Evolutionary conservation across 2,113 vertebrate genomes (phyloP).

Genomic region (Carassius auratus): DNA sequence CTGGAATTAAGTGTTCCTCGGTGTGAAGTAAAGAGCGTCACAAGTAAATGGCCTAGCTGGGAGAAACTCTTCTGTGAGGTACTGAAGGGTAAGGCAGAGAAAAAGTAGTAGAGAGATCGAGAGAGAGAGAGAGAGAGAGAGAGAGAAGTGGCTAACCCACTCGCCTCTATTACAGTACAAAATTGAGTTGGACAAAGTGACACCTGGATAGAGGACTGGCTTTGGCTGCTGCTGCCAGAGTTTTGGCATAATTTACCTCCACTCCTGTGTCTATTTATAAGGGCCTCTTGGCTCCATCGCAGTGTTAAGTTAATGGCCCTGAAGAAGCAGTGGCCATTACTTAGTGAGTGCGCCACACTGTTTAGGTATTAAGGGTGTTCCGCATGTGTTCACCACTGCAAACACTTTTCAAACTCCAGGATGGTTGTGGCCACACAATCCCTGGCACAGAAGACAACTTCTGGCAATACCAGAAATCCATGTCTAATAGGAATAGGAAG

Average conservation of each 20-base stretch:
- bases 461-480: not conserved
- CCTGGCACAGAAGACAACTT: not conserved
- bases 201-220: conserved; percentile 64
- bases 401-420: not conserved
- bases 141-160: conserved; percentile 56
- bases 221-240: conserved; percentile 47
- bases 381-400: not conserved
- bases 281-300: conserved; percentile 58
- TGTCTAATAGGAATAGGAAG: not conserved
- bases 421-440: not conserved
- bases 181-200: conserved; percentile 78
- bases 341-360: conserved; percentile 57
- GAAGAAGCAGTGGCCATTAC: conserved; percentile 75
- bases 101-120: conserved; percentile 25
- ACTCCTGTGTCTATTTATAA: conserved; percentile 76
- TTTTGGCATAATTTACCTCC: conserved; percentile 79
- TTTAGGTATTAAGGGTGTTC: conserved; percentile 25
- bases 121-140: not conserved
- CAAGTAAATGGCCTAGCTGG: conserved; percentile 56
- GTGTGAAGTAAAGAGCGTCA: conserved; percentile 61
- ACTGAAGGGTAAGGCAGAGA: conserved; percentile 50
- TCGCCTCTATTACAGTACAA: conserved; percentile 78
- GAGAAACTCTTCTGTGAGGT: conserved; percentile 52
- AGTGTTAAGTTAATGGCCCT: conserved; percentile 71
- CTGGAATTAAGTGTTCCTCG: conserved; percentile 70